Evolutionary conservation across 2,797 vertebrate species (phyloP), one percentile per base, ranked within the genome.

Genomic region (Lateolabrax maculatus): DNA sequence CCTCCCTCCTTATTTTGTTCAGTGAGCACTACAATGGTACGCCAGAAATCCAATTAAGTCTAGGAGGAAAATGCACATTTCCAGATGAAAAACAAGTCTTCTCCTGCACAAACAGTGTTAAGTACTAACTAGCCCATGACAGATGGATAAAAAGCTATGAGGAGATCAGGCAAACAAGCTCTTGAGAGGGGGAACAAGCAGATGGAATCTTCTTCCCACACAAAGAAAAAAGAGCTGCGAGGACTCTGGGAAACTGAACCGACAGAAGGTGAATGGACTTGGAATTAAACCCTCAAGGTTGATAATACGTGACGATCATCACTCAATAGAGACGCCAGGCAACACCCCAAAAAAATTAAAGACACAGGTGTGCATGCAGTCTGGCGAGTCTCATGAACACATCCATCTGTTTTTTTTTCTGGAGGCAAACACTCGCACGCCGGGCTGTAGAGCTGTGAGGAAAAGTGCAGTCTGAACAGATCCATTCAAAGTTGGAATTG

Each of bases 121-220:
- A 79, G 62, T 62, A 29, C 68, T 68, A 79, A 84, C 56, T 41
- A 78, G 64, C 70, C 41, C 11, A 9, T 69, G 81, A 75, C 85
- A 89, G 80, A 89, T 84, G 83, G 88, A 87, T 60, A 48, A 83
- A 87, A 83, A 75, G 46, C 80, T 64, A 52, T 49, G 68, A 61
- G 48, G 58, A 77, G 79, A 86, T 84, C 43, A 43, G 68, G 25
- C 65, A 66, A 81, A 81, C 52, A 27, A 74, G 72, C 79, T 63
- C 41, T 27, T 37, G 67, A 85, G 73, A 13, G 66, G 16, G 8
- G 31, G 57, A 36, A 13, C 63, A 39, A 76, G 62, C 83, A 89
- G 83, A 85, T 88, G 85, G 78, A 84, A 66, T 67, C 25, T 9
- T 52, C 82, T 65, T 75, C 68, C 71, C 61, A 60, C 81, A 75